phyloP scores from a whole-genome alignment of 2,113 vertebrate genomes.

The Crotalus helleri region DNA sequence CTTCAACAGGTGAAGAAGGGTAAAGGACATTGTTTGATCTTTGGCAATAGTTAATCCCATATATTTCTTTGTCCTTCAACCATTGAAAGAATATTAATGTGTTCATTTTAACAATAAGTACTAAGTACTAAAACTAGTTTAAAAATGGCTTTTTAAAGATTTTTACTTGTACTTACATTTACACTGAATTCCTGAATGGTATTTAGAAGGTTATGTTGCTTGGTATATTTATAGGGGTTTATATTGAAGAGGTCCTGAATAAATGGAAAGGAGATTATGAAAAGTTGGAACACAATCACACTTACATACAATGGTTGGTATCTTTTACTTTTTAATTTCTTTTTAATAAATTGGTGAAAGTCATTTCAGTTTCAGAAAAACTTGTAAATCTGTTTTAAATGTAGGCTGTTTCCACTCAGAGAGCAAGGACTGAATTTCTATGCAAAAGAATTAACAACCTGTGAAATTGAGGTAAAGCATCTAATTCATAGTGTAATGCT shows the following conservation, averaged over 20 bases:
- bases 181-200: slow-evolving; percentile 25
- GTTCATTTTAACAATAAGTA: background rate
- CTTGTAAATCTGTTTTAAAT: slow-evolving; percentile 44
- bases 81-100: background rate
- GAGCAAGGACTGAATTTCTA: slow-evolving; percentile 99
- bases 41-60: background rate
- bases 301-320: slow-evolving; percentile 96
- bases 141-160: background rate
- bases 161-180: background rate
- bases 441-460: slow-evolving; percentile 96
- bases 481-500: slow-evolving; percentile 17
- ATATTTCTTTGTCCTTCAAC: background rate
- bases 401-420: slow-evolving; percentile 94
- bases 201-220: slow-evolving; percentile 48
- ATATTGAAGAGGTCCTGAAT: slow-evolving; percentile 94
- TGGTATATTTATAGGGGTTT: slow-evolving; percentile 77
- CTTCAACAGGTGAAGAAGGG: background rate
- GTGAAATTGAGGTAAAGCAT: slow-evolving; percentile 92
- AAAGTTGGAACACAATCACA: slow-evolving; percentile 97
- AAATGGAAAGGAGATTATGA: slow-evolving; percentile 98
- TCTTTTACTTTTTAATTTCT: slow-evolving; percentile 40
- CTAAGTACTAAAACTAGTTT: background rate
- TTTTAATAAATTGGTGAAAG: slow-evolving; percentile 36
- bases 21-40: background rate
- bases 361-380: slow-evolving; percentile 26